Base-by-base conservation (phyloP, 2,113 vertebrate genomes). In the Bambusicola thoracicus region DNA sequence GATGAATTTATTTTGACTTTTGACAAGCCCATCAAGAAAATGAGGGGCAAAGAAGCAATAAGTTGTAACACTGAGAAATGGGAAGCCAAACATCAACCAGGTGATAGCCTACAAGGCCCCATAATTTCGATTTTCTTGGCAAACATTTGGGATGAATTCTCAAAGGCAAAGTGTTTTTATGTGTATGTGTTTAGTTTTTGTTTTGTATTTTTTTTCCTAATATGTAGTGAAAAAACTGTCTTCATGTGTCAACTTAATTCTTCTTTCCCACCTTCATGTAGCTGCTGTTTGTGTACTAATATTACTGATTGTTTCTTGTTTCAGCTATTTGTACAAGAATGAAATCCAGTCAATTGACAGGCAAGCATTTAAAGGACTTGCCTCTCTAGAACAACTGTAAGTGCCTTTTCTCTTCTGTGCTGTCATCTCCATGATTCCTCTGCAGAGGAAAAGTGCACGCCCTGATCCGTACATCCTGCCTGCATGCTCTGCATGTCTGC, bases 291-390 rank as follows among this genome's bases (percentile, higher is more conserved):
- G 96, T 97, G 97, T 97, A 98, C 98, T 99, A 99, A 99, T 97
- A 96, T 97, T 96, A 96, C 97, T 98, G 98, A 98, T 97, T 98
- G 97, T 99, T 98, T 99, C 98, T 99, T 98, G 97, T 99, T 99
- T 97, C 99, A 99, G 99, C 98, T 99, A 99, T 99, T 98, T 99
- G 98, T 99, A 99, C 99, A 99, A 99, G 99, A 99, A 99, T 99
- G 99, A 99, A 99, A 99, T 99, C 99, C 99, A 99, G 98, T 98
- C 99, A 98, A 98, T 99, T 98, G 99, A 99, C 99, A 99, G 99
- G 98, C 98, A 99, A 98, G 99, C 99, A 96, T 99, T 99, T 99
- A 99, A 99, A 98, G 99, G 99, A 98, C 99, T 99, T 98, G 98
- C 98, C 98, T 99, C 99, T 98, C 99, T 99, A 98, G 99, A 99